phyloP scores from a whole-genome alignment of 2,888 invertebrate species.

The Alsophila aescularia region DNA sequence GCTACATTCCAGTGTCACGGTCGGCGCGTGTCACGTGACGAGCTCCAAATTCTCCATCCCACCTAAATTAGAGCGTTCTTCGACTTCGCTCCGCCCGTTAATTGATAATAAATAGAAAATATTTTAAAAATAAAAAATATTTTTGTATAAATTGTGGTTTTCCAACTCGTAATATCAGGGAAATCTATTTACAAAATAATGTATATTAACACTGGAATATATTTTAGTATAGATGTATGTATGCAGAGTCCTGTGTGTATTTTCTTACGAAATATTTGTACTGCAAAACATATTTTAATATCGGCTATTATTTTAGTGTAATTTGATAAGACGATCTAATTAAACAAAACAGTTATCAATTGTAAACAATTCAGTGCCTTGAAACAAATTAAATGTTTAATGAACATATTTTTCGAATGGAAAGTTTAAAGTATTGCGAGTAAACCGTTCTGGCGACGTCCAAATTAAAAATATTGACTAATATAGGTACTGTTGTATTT shows the following conservation, averaged over 20 bases:
- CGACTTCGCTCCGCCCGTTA: slow-evolving; percentile 57
- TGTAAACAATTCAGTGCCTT: slow-evolving; percentile 80
- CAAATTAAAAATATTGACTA: slow-evolving; percentile 53
- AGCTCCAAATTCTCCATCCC: slow-evolving; percentile 76
- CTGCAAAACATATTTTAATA: slow-evolving; percentile 77
- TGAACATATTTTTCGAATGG: slow-evolving; percentile 68
- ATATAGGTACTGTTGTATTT: slow-evolving; percentile 51
- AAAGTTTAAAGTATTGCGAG: slow-evolving; percentile 51
- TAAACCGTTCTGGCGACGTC: slow-evolving; percentile 54
- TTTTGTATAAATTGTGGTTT: slow-evolving; percentile 77
- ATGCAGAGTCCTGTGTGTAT: slow-evolving; percentile 80
- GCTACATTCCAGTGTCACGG: slow-evolving; percentile 75
- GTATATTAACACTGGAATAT: slow-evolving; percentile 75
- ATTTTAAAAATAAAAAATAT: slow-evolving; percentile 68
- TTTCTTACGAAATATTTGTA: slow-evolving; percentile 81
- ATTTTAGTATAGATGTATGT: slow-evolving; percentile 80
- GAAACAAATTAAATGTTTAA: slow-evolving; percentile 68
- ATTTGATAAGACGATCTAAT: slow-evolving; percentile 71
- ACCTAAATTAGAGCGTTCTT: slow-evolving; percentile 65
- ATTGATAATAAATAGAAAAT: slow-evolving; percentile 57
- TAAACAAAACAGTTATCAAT: slow-evolving; percentile 74
- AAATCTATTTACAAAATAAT: slow-evolving; percentile 79
- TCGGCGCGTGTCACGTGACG: slow-evolving; percentile 68
- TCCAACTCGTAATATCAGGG: slow-evolving; percentile 56
- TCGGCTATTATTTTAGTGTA: slow-evolving; percentile 81